Base-by-base conservation (phyloP, 2,113 vertebrate genomes). In the Megaceryle torquata region DNA sequence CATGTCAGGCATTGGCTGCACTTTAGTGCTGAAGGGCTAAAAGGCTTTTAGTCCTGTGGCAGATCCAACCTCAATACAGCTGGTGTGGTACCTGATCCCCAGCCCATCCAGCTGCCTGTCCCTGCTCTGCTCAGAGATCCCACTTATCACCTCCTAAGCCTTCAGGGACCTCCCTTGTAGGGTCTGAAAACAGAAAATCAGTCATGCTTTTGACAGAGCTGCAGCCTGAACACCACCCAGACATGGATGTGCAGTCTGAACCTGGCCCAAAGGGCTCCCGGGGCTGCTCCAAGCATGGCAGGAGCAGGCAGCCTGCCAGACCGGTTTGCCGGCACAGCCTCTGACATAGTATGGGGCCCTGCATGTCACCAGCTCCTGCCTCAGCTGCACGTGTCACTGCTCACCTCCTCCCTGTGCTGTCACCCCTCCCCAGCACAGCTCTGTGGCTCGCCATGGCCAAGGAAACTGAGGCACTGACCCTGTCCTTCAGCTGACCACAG, bases 311-410 rank as follows among this genome's bases (percentile, higher is more conserved):
- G 72, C 71, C 71, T 68, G 85, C 88, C 82, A 68, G 70, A 76
- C 57, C 2, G 43, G 82, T 79, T 88, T 94, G 82, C 74, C 1
- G 2, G 89, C 77, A 24, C 22, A 11, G 72, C 26, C 78, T 51
- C 37, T 64, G 90, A 21, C 13, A 7, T 4, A 35, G 63, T 16
- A 2, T 2, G 1, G 53, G n/a, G 68, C 64, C 0, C 0, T 1
- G 9, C 33, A 29, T 3, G 3, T n/a, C 85, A 68, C 65, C 82
- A 41, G 69, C 86, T 82, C 51, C 69, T 70, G 82, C 70, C 86
- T 50, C 53, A 19, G 70, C 65, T 17, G 46, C 88, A 90, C 5
- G 19, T 85, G 91, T 54, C 5, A 4, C 28, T 1, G 1, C 63
- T 86, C 51, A 37, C 48, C 87, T 86, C 29, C 13, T 61, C 48